Evolutionary conservation across 2,113 vertebrate genomes (phyloP), one percentile per base, ranked within the genome.

Genomic region (Dinomys branickii): DNA sequence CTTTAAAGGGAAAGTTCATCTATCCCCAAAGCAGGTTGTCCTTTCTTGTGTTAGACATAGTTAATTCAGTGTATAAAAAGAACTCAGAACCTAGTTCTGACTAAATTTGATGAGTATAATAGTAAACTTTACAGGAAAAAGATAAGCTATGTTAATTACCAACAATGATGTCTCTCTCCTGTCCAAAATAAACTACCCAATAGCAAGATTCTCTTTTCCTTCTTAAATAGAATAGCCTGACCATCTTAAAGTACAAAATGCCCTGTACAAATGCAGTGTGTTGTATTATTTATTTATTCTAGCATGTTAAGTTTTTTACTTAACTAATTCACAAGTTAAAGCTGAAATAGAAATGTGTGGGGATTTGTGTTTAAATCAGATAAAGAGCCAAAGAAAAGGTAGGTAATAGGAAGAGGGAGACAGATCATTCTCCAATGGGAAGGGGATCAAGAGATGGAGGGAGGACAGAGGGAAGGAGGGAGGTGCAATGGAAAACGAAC

Each of bases 241-340:
- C 44, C 54, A 84, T 91, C 28, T 84, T 65, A 87, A 88, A 86
- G 44, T 28, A 63, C 88, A 67, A 83, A 84, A 61, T 83, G 16
- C 24, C 26, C 61, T 50, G n/a, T n/a, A n/a, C n/a, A n/a, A 50
- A 26, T 86, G 16, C 20, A 14, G 9, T 28, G 26, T 19, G 24
- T 7, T 83, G 30, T 84, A 2, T 24, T 93, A 81, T 22, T 82
- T 91, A 67, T 47, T 81, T 71, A 35, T 78, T 78, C 65, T 63
- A 59, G 19, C n/a, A 16, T 80, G 35, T 52, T 90, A 81, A 87
- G 13, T 47, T 88, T 44, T 89, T 78, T 30, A 41, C 30, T 80
- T 90, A 78, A 87, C 38, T 80, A 47, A 91, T 85, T 38, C 91
- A 22, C 77, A 90, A 95, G 44, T 63, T 91, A 81, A 93, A 33